These are phyloP conservation scores for Cydia pomonella DNA, from an alignment of 1,140 invertebrate species.

Conservation along the genomic window DNA sequence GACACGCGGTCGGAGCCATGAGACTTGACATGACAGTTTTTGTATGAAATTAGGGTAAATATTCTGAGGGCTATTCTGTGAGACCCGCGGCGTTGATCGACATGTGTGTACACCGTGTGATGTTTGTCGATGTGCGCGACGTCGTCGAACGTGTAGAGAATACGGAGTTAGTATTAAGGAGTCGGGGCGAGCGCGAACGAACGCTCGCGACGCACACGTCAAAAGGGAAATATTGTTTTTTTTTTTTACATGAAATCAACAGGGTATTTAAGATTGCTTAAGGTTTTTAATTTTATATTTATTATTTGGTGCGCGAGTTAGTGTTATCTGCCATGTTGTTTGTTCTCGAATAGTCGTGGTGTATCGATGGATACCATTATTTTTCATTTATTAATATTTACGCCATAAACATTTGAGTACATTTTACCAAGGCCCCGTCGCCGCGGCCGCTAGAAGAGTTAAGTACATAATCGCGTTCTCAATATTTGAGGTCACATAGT, in stretches of 20 bases:
- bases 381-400: constrained; percentile 22
- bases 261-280: constrained; percentile 80
- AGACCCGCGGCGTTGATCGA: neutral
- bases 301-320: constrained; percentile 65
- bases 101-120: neutral
- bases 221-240: constrained; percentile 54
- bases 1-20: neutral
- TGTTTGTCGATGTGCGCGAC: neutral
- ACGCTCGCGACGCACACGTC: constrained; percentile 42
- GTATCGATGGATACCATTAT: constrained; percentile 28
- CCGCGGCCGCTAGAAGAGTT: neutral
- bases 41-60: constrained; percentile 14
- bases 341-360: constrained; percentile 34
- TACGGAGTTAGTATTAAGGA: constrained; percentile 37
- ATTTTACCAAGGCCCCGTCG: constrained; percentile 15
- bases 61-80: neutral
- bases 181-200: neutral
- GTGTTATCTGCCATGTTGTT: constrained; percentile 53
- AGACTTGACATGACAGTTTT: constrained; percentile 1
- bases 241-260: constrained; percentile 74
- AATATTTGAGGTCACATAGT: constrained; percentile 19
- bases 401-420: constrained; percentile 31
- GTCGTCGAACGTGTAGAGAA: neutral
- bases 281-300: constrained; percentile 79
- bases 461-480: neutral